These are phyloP conservation scores for Pycnonotus jocosus DNA, from an alignment of 2,113 vertebrate species.

Conservation along the genomic window DNA sequence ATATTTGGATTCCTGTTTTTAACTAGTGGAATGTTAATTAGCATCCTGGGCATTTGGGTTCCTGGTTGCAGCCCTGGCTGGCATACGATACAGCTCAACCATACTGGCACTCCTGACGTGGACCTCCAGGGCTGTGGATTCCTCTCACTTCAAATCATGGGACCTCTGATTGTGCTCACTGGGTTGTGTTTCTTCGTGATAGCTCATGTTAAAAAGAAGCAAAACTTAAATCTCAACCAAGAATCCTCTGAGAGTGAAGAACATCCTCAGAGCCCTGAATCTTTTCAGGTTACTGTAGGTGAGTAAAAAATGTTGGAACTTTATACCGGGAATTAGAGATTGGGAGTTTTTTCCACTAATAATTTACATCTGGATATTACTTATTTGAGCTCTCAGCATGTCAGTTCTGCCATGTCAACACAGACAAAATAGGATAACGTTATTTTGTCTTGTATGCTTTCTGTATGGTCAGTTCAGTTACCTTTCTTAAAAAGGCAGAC, in stretches of 20 bases:
- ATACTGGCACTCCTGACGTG: not conserved
- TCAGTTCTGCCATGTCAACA: not conserved
- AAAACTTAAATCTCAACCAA: conserved; percentile 46
- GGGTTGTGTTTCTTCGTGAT: conserved; percentile 79
- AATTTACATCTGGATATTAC: not conserved
- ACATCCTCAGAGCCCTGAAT: conserved; percentile 36
- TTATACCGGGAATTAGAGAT: not conserved
- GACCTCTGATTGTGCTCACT: conserved; percentile 76
- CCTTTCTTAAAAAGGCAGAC: not conserved
- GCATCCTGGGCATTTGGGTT: conserved; percentile 77
- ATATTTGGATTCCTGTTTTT: conserved; percentile 79
- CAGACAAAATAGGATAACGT: not conserved
- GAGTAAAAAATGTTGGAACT: conserved; percentile 9
- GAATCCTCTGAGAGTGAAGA: conserved; percentile 64
- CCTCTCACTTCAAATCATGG: conserved; percentile 78
- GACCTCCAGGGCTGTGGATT: conserved; percentile 70
- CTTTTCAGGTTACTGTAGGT: conserved; percentile 76
- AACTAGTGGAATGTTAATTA: conserved; percentile 77
- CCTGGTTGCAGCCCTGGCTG: conserved; percentile 67
- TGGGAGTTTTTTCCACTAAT: rapidly evolving
- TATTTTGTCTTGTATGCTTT: not conserved
- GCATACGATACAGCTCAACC: conserved; percentile 46
- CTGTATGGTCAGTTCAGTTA: not conserved
- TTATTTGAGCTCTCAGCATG: not conserved
- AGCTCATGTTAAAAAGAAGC: conserved; percentile 77